phyloP scores from a whole-genome alignment of 2,113 vertebrate genomes.

The Caranx ignobilis region DNA sequence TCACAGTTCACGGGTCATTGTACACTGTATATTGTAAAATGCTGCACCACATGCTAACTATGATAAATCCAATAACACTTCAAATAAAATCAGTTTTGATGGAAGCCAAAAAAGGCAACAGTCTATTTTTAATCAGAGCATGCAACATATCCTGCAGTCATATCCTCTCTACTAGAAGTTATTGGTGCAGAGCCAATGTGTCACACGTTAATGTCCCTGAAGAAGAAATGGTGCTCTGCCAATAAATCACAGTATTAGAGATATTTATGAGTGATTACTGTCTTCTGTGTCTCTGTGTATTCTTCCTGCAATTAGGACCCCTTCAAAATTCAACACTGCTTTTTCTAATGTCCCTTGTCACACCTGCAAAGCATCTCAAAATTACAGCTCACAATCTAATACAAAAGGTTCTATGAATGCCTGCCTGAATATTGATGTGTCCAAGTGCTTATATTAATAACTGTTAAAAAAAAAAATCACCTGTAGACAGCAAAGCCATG shows the following conservation, averaged over 20 bases:
- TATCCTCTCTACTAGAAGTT: not conserved
- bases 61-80: not conserved
- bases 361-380: conserved; percentile 6
- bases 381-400: conserved; percentile 21
- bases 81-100: not conserved
- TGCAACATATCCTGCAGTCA: not conserved
- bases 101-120: not conserved
- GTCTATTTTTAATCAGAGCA: not conserved
- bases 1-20: not conserved
- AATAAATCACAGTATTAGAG: not conserved
- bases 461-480: not conserved
- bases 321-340: conserved; percentile 1
- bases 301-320: conserved; percentile 1
- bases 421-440: conserved; percentile 17
- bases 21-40: conserved; percentile 13
- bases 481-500: not conserved
- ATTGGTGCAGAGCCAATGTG: not conserved
- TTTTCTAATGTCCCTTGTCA: not conserved
- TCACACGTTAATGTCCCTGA: conserved; percentile 11
- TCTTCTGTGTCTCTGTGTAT: not conserved
- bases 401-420: conserved; percentile 17
- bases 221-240: not conserved
- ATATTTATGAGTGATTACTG: not conserved
- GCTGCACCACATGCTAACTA: not conserved
- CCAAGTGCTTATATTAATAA: conserved; percentile 18